These are phyloP conservation scores for Lissocephala sabroskyi DNA, from an alignment of 2,888 invertebrate species.

Conservation along the genomic window DNA sequence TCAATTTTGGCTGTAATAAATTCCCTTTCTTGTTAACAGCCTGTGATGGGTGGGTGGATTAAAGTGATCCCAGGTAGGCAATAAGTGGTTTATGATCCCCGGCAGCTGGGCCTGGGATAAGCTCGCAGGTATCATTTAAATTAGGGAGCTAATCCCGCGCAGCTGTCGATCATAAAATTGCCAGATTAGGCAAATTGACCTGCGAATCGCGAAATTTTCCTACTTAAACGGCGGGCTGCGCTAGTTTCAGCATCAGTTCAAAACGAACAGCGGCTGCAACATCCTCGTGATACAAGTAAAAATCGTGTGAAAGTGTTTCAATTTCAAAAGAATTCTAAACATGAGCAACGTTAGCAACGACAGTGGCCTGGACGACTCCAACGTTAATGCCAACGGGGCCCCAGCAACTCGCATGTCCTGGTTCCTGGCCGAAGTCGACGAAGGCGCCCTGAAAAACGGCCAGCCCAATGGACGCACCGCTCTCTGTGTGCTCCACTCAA, in stretches of 20 bases:
- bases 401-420: conserved; percentile 53
- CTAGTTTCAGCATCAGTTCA: conserved; percentile 27
- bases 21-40: no score
- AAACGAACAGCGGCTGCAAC: no score
- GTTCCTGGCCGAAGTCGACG: conserved; percentile 60
- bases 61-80: no score
- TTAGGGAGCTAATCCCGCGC: no score
- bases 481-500: conserved; percentile 49
- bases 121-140: no score
- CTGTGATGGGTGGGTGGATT: no score
- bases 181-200: neutral
- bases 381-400: conserved; percentile 12
- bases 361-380: conserved; percentile 46
- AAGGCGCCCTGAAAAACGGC: conserved; percentile 28
- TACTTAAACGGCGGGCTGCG: neutral
- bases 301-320: no score
- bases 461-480: conserved; percentile 21
- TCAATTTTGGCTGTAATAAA: no score
- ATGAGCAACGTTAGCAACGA: conserved; percentile 49
- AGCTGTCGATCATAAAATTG: neutral
- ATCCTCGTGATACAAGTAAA: no score
- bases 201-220: neutral
- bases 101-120: no score
- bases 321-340: no score
- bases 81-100: no score